phyloP scores from a whole-genome alignment of 1,140 invertebrate genomes.

The Eriocheir sinensis region DNA sequence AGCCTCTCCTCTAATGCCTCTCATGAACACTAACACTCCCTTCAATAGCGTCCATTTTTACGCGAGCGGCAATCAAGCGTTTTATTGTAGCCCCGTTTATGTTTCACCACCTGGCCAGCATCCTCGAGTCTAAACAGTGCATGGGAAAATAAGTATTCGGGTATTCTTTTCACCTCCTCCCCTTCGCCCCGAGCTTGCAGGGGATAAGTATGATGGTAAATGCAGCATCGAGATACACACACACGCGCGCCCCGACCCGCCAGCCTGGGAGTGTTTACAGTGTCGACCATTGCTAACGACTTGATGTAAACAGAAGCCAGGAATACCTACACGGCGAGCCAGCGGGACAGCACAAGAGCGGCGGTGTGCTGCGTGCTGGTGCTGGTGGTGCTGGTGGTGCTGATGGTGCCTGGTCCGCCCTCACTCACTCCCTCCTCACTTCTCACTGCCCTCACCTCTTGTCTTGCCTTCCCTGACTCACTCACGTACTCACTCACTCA shows the following conservation, averaged over 20 bases:
- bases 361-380: not conserved
- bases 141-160: not conserved
- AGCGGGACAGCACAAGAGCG: not conserved
- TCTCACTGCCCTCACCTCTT: no score
- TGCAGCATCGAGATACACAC: not conserved
- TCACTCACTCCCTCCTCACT: not conserved
- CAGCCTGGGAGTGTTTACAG: constrained; percentile 26
- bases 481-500: no score
- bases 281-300: constrained; percentile 24
- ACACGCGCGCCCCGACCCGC: not conserved
- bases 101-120: not conserved
- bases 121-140: not conserved
- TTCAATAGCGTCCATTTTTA: no score
- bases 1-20: no score
- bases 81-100: not conserved
- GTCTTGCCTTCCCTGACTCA: no score
- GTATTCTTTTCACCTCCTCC: not conserved
- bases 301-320: constrained; percentile 45
- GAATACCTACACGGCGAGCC: constrained; percentile 14
- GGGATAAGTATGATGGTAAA: constrained; percentile 1
- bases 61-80: no score
- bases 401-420: not conserved
- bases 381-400: not conserved
- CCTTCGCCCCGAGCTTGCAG: no score
- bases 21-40: no score